Evolutionary conservation across 1,140 invertebrate genomes (phyloP).

Genomic region (Kradibia gibbosae): DNA sequence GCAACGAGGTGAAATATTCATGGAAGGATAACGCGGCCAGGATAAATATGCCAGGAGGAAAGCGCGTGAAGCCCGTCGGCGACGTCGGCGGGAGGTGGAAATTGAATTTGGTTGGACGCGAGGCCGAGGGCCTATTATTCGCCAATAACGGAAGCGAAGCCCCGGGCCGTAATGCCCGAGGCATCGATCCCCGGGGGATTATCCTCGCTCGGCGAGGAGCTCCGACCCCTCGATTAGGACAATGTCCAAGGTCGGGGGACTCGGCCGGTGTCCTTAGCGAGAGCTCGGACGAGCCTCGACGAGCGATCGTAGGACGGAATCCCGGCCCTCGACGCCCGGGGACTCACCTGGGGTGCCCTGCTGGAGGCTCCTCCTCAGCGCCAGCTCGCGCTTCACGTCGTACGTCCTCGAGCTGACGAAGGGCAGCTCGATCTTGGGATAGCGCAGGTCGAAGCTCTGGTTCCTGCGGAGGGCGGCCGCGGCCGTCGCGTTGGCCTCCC

Average conservation of each 20-base stretch:
- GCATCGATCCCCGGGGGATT: too few relatives aligned
- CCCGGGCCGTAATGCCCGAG: not conserved
- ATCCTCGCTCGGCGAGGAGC: too few relatives aligned
- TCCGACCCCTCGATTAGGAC: too few relatives aligned
- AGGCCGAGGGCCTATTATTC: slow-evolving; percentile 2
- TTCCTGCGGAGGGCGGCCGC: slow-evolving; percentile 58
- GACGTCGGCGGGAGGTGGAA: not conserved
- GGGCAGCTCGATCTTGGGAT: slow-evolving; percentile 48
- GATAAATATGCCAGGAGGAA: not conserved
- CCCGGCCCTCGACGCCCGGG: too few relatives aligned
- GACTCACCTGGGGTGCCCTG: slow-evolving; percentile 19
- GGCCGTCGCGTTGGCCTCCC: not conserved
- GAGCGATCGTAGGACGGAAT: too few relatives aligned
- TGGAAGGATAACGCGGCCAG: not conserved
- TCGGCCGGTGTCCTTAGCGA: too few relatives aligned
- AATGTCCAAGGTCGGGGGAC: too few relatives aligned
- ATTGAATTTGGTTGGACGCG: not conserved
- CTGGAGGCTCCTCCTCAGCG: slow-evolving; percentile 19
- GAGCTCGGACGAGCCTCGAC: too few relatives aligned
- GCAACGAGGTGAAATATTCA: not conserved
- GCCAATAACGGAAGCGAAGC: not conserved
- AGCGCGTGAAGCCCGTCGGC: not conserved
- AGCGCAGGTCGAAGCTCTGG: slow-evolving; percentile 66
- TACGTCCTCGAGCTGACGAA: slow-evolving; percentile 59
- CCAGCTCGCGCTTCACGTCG: slow-evolving; percentile 59